Percentiles rank a stretch among this genome's conserved stretches.
Evolutionary conservation across 2,888 invertebrate genomes (phyloP).

Genomic region (Thecocarcelia acutangulata): DNA sequence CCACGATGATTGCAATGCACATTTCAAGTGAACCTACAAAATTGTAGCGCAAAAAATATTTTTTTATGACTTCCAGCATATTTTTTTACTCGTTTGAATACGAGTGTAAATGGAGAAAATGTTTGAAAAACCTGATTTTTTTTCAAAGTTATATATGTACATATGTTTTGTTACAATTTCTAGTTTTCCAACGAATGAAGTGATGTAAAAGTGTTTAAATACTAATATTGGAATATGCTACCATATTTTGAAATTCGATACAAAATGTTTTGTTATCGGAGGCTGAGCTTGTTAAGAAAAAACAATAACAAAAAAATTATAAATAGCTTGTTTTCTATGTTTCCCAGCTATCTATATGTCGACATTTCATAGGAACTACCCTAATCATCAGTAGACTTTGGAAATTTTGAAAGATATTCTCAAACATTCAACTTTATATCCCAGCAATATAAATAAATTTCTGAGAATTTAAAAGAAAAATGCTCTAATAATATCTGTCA

Average conservation of each 20-base stretch:
- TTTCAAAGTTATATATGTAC: too few relatives aligned
- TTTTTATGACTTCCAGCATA: not conserved
- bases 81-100: constrained; percentile 46
- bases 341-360: too few relatives aligned
- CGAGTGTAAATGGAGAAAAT: constrained; percentile 43
- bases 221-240: not conserved
- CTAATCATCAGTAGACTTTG: too few relatives aligned
- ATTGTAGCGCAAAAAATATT: not conserved
- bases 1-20: not conserved
- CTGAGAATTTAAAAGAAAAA: too few relatives aligned
- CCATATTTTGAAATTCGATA: not conserved
- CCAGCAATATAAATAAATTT: too few relatives aligned
- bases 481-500: too few relatives aligned
- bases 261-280: not conserved
- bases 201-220: not conserved
- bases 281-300: too few relatives aligned
- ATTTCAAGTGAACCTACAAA: constrained; percentile 1
- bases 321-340: too few relatives aligned
- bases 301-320: too few relatives aligned
- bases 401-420: too few relatives aligned
- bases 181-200: not conserved
- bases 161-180: constrained; percentile 45
- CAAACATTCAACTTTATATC: too few relatives aligned
- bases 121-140: constrained; percentile 21
- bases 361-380: too few relatives aligned